A percentile compares a stretch with the other conserved stretches of the same genome.
Evolutionary conservation across 1,140 invertebrate genomes (phyloP).

Genomic region (Drosophila sucinea): DNA sequence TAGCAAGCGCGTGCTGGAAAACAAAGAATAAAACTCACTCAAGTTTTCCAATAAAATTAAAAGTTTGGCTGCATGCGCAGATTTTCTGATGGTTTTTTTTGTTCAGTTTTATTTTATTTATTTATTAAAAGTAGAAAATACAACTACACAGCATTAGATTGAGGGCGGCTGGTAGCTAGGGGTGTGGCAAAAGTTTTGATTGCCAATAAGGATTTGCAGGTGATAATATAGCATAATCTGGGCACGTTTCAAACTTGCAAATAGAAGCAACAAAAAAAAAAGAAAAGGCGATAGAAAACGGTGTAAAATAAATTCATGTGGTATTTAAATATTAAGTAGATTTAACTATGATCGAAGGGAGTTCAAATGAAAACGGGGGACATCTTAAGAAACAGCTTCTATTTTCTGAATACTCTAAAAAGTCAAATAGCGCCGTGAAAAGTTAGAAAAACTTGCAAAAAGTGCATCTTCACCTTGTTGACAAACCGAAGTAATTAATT

Average conservation of each 20-base stretch:
- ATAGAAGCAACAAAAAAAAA: background rate
- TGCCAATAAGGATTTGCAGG: constrained; percentile 82
- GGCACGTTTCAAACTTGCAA: constrained; percentile 58
- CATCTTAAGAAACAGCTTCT: no score
- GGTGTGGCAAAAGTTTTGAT: constrained; percentile 68
- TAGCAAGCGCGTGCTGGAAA: background rate
- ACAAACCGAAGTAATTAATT: constrained; percentile 69
- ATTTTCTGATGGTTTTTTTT: constrained; percentile 51
- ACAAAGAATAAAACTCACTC: constrained; percentile 44
- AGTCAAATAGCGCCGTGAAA: no score
- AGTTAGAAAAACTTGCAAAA: no score
- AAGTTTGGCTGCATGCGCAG: constrained; percentile 75
- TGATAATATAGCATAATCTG: constrained; percentile 81
- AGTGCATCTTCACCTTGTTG: constrained; percentile 27
- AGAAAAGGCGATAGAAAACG: background rate
- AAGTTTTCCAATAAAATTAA: constrained; percentile 82
- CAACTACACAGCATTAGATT: constrained; percentile 50
- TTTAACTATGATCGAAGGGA: background rate
- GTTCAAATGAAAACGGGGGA: constrained; percentile 2
- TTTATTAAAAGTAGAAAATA: constrained; percentile 79
- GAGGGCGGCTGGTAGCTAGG: constrained; percentile 6
- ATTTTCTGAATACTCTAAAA: no score
- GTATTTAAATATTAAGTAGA: no score
- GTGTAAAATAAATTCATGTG: background rate
- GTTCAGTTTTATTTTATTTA: background rate